Conservation (phyloP, 2,797 vertebrate species). For the Pangasius larnaudii region DNA sequence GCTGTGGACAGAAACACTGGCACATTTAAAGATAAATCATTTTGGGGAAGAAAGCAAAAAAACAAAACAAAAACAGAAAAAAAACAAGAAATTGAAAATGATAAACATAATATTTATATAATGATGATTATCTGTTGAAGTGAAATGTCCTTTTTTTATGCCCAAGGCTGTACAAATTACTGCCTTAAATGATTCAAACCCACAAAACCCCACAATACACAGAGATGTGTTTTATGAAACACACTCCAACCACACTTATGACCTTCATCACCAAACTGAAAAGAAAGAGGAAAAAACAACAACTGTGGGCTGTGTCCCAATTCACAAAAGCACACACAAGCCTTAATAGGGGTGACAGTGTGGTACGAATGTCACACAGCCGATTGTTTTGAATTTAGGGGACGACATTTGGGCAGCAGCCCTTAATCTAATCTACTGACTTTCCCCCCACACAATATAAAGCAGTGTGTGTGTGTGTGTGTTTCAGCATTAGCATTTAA, state of each 20-base stretch:
- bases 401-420: conserved; percentile 70
- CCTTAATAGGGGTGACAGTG: conserved; percentile 55
- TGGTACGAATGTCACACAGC: conserved; percentile 60
- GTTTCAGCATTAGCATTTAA: background rate
- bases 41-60: background rate
- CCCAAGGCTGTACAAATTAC: conserved; percentile 38
- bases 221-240: background rate
- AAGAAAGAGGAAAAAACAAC: too few relatives aligned
- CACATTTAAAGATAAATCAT: too few relatives aligned
- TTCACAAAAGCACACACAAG: background rate
- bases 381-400: conserved; percentile 60
- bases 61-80: background rate
- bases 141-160: background rate
- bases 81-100: too few relatives aligned
- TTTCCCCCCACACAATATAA: background rate
- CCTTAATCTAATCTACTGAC: conserved; percentile 67
- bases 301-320: too few relatives aligned
- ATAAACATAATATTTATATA: too few relatives aligned
- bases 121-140: too few relatives aligned
- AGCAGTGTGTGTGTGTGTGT: background rate
- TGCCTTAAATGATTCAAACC: background rate
- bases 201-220: conserved; percentile 20
- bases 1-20: too few relatives aligned
- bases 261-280: background rate
- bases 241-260: background rate